phyloP scores from a whole-genome alignment of 2,888 invertebrate genomes.

The Nomada ruficornis region DNA sequence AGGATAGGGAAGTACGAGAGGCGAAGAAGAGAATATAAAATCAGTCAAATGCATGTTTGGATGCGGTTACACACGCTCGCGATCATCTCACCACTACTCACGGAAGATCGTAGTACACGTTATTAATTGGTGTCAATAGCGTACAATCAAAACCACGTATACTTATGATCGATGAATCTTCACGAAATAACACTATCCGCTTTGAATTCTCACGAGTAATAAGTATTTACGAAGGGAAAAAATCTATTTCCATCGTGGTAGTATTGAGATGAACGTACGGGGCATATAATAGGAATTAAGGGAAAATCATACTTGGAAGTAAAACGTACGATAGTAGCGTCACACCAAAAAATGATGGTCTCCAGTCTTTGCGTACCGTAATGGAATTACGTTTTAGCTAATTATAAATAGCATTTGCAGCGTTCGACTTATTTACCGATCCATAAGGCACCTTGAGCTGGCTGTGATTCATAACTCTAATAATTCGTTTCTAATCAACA shows the following conservation, averaged over 20 bases:
- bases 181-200: conserved; percentile 45
- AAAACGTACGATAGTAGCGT: conserved; percentile 42
- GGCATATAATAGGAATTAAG: conserved; percentile 69
- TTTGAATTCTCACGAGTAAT: conserved; percentile 63
- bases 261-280: conserved; percentile 73
- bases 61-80: conserved; percentile 74
- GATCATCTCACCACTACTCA: conserved; percentile 73
- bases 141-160: conserved; percentile 67
- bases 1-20: not conserved
- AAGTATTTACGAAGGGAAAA: conserved; percentile 35
- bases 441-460: conserved; percentile 65
- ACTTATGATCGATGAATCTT: conserved; percentile 62
- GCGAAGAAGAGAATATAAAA: conserved; percentile 52
- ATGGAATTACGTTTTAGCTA: conserved; percentile 46
- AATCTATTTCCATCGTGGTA: conserved; percentile 52
- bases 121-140: conserved; percentile 67
- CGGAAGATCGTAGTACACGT: conserved; percentile 44
- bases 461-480: conserved; percentile 67
- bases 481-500: conserved; percentile 55
- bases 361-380: conserved; percentile 32
- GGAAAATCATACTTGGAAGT: conserved; percentile 73
- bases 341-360: conserved; percentile 43
- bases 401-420: conserved; percentile 49
- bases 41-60: conserved; percentile 71
- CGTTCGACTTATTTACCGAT: conserved; percentile 54